Conservation (phyloP, 2,113 vertebrate species). For the Python bivittatus region DNA sequence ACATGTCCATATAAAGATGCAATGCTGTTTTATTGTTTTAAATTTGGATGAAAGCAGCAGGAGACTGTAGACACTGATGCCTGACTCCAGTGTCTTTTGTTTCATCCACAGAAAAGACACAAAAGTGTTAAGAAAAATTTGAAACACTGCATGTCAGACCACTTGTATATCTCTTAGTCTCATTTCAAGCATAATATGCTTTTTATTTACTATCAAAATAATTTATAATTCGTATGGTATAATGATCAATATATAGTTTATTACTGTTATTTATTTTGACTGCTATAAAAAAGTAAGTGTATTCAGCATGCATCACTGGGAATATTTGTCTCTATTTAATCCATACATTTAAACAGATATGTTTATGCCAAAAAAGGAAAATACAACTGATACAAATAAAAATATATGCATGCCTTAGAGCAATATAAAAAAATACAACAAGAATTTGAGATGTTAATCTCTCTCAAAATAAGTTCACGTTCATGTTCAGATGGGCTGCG, state of each 20-base stretch:
- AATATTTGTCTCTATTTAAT: constrained; percentile 39
- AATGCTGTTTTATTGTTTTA: background rate
- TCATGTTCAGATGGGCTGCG: constrained; percentile 77
- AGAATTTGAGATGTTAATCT: constrained; percentile 67
- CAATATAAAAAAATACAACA: constrained; percentile 69
- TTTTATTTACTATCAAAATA: background rate
- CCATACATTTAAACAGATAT: constrained; percentile 37
- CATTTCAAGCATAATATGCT: background rate
- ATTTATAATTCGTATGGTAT: background rate
- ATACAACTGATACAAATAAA: constrained; percentile 68
- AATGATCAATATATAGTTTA: background rate
- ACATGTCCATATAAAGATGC: background rate
- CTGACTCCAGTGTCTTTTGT: background rate
- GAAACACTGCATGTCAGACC: constrained; percentile 14
- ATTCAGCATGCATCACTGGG: constrained; percentile 3
- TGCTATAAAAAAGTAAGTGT: constrained; percentile 10
- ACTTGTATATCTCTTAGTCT: rapidly evolving
- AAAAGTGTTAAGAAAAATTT: constrained; percentile 10
- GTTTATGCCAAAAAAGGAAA: constrained; percentile 39
- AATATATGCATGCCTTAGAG: constrained; percentile 66
- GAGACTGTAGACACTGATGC: background rate
- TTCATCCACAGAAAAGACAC: background rate
- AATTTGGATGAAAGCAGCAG: background rate
- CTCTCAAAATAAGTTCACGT: constrained; percentile 78
- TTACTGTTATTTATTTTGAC: background rate